Conservation (phyloP, 35 echinoderm and acorn worm genomes). For the Heliocidaris erythrogramma region DNA sequence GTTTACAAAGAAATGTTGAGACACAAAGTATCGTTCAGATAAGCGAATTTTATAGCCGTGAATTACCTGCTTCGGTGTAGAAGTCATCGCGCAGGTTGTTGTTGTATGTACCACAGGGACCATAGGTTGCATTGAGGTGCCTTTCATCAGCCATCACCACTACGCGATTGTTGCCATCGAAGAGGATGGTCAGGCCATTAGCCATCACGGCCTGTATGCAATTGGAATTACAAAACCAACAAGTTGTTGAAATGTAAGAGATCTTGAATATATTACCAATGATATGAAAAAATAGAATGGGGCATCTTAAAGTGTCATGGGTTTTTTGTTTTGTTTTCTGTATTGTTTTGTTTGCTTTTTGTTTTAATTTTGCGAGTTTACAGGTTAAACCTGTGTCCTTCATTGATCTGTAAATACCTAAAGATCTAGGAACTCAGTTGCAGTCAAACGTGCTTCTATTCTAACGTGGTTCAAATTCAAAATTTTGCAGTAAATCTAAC, state of each 20-base stretch:
- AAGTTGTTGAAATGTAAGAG: not conserved
- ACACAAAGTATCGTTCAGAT: no score
- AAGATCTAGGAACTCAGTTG: no score
- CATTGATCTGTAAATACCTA: no score
- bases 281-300: not conserved
- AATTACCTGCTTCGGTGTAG: conserved; percentile 74
- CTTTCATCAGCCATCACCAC: conserved; percentile 62
- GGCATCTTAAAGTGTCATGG: no score
- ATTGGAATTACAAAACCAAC: not conserved
- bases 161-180: conserved; percentile 68
- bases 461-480: no score
- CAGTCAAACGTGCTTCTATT: no score
- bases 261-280: not conserved
- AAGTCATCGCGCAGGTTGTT: conserved; percentile 88
- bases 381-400: no score
- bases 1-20: no score
- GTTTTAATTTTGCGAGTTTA: no score
- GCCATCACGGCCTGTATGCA: conserved; percentile 61
- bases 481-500: not conserved
- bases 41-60: not conserved
- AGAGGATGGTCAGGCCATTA: conserved; percentile 69
- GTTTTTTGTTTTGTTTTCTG: no score
- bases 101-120: conserved; percentile 89
- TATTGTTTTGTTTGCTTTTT: no score
- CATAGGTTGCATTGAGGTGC: conserved; percentile 74